These are phyloP conservation scores for Cheiracanthium punctorium DNA, from an alignment of 2,888 invertebrate genomes.

Conservation along the genomic window DNA sequence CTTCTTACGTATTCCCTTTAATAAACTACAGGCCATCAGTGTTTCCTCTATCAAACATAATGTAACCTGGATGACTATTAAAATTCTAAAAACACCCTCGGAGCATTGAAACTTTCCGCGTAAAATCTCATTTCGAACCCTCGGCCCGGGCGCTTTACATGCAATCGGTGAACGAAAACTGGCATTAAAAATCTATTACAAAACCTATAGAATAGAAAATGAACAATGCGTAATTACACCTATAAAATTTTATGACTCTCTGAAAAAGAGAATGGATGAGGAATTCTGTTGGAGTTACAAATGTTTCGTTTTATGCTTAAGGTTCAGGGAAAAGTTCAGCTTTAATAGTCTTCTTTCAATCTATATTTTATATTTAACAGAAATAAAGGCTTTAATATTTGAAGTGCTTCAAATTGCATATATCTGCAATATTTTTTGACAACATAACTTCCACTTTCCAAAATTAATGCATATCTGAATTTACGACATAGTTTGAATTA, in stretches of 20 bases:
- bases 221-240: constrained; percentile 3
- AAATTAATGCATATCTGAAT: too few species aligned
- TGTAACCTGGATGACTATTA: not conserved
- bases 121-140: not conserved
- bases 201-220: not conserved
- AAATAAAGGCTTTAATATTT: not conserved
- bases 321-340: too few species aligned
- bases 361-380: not conserved
- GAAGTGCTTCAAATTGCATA: too few species aligned
- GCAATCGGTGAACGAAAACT: not conserved
- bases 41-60: not conserved
- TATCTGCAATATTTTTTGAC: too few species aligned
- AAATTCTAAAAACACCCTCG: not conserved
- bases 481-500: too few species aligned
- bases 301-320: not conserved
- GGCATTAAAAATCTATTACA: not conserved
- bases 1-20: not conserved
- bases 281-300: not conserved
- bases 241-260: constrained; percentile 10
- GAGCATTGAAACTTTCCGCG: not conserved
- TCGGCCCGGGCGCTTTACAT: not conserved
- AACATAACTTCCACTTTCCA: too few species aligned
- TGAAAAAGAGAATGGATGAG: not conserved
- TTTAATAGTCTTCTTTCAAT: not conserved
- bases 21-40: not conserved